phyloP scores from a whole-genome alignment of 2,888 invertebrate genomes.

The Metallyticus violacea region DNA sequence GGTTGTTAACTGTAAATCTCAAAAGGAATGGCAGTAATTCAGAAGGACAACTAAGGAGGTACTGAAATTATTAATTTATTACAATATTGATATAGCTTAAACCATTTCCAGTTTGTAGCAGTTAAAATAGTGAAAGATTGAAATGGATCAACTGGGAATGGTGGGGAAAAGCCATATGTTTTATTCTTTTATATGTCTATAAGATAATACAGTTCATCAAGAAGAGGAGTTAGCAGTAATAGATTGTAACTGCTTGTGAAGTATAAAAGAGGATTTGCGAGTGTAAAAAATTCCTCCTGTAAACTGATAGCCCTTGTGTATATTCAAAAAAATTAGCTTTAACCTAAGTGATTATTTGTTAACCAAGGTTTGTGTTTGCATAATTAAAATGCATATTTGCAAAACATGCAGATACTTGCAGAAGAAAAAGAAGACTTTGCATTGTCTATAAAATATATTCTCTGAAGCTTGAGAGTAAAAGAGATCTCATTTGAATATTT shows the following conservation, averaged over 20 bases:
- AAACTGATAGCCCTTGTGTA: not conserved
- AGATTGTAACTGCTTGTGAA: not conserved
- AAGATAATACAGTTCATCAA: not conserved
- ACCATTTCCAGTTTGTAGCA: not conserved
- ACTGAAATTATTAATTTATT: not conserved
- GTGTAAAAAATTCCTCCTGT: not conserved
- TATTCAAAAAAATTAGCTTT: not conserved
- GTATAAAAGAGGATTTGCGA: not conserved
- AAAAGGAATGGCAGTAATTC: not conserved
- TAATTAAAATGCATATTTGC: too few relatives aligned
- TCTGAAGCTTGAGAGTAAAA: not conserved
- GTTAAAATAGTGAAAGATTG: not conserved
- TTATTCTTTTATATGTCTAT: not conserved
- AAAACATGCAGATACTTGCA: not conserved
- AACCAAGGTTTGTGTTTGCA: not conserved
- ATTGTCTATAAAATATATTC: not conserved
- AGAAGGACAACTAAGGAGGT: not conserved
- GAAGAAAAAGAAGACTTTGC: not conserved
- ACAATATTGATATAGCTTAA: not conserved
- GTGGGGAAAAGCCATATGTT: not conserved
- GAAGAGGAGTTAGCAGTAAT: too few relatives aligned
- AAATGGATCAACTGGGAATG: not conserved
- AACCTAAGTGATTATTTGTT: not conserved
- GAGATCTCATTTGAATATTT: not conserved
- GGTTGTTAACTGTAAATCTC: not conserved